Evolutionary conservation across 2,113 vertebrate species (phyloP).

Genomic region (Sinosuthora webbiana): DNA sequence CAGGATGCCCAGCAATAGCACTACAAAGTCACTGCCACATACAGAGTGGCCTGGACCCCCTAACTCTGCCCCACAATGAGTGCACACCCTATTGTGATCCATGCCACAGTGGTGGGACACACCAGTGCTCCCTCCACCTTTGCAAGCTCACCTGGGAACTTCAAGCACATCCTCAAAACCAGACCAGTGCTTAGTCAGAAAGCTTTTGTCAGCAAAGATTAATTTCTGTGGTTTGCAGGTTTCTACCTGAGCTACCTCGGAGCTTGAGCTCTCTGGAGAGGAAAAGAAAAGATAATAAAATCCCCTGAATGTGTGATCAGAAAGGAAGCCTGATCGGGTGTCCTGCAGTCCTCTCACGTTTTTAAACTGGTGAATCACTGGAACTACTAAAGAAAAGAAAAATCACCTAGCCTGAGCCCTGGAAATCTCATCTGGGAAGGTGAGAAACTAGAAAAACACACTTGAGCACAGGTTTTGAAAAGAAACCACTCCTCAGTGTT

Average conservation of each 20-base stretch:
- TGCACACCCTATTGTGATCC: fast-evolving
- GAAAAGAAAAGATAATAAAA: constrained; percentile 57
- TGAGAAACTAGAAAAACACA: not conserved
- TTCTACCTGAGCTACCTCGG: constrained; percentile 46
- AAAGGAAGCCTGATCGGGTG: not conserved
- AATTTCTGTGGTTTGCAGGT: constrained; percentile 51
- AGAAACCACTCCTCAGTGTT: not conserved
- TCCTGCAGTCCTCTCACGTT: not conserved
- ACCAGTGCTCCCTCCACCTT: not conserved
- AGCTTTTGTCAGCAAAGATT: constrained; percentile 59
- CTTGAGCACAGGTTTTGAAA: not conserved
- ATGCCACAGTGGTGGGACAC: not conserved
- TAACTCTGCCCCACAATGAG: fast-evolving
- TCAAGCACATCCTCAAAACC: constrained; percentile 3
- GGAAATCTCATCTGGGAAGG: constrained; percentile 1
- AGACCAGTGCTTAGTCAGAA: not conserved
- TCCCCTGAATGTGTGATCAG: constrained; percentile 29
- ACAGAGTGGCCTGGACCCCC: not conserved
- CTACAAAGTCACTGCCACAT: fast-evolving
- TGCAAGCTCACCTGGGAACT: not conserved
- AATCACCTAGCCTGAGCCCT: not conserved
- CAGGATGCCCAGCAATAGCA: not conserved
- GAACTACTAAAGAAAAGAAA: not conserved
- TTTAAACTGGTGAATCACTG: constrained; percentile 18
- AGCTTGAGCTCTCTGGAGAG: constrained; percentile 36